Evolutionary conservation across 2,797 vertebrate species (phyloP).

Genomic region (Acrossocheilus wenchowensis): DNA sequence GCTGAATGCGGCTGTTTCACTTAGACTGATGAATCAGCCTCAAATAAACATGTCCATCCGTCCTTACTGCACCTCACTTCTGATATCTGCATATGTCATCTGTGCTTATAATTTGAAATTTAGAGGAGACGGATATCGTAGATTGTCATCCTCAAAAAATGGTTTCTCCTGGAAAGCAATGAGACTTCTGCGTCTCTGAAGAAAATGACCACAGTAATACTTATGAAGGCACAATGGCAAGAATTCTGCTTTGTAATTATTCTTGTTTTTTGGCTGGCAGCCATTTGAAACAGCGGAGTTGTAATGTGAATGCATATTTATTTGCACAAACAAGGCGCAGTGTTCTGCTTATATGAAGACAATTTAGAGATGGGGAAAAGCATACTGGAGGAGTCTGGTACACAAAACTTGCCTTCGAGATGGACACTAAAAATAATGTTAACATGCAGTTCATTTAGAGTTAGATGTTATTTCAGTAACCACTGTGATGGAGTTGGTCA

Average conservation of each 20-base stretch:
- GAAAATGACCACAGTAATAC: neutral
- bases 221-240: too few relatives aligned
- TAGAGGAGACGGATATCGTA: neutral
- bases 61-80: slow-evolving; percentile 29
- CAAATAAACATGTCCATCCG: slow-evolving; percentile 39
- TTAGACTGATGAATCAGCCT: slow-evolving; percentile 49
- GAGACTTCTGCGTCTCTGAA: neutral
- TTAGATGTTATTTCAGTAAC: neutral
- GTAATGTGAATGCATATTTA: neutral
- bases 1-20: slow-evolving; percentile 20
- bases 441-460: neutral
- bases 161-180: neutral
- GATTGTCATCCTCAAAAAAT: neutral
- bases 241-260: neutral
- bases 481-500: neutral
- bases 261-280: neutral
- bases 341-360: neutral
- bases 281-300: neutral
- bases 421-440: neutral
- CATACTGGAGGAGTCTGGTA: neutral
- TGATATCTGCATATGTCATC: slow-evolving; percentile 28
- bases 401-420: neutral
- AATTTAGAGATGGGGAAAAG: neutral
- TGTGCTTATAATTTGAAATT: slow-evolving; percentile 2
- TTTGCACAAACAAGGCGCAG: neutral